Evolutionary conservation across 2,797 vertebrate species (phyloP), one percentile per base, ranked within the genome.

Genomic region (Falco rusticolus): DNA sequence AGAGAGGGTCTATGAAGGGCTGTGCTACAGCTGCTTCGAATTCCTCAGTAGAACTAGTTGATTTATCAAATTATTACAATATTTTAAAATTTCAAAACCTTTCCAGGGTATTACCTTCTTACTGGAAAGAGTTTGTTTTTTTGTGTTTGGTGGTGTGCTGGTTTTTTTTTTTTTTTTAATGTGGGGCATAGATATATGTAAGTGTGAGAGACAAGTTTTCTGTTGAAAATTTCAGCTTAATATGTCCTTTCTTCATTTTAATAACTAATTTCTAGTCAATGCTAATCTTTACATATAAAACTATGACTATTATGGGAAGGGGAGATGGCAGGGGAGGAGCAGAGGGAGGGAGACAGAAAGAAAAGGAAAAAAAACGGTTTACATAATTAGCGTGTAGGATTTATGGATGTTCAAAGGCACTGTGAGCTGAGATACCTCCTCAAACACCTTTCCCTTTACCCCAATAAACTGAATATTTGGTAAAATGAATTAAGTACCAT

Each of bases 401-500:
- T 89, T 79, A 82, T 3, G 9, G 28, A 50, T 14, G 26, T 54
- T 57, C 39, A 82, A 69, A 87, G 63, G 13, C 43, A 54, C 6
- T n/a, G 22, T 21, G 29, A 90, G 10, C 37, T 34, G 45, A 81
- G 48, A 53, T 69, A 64, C 10, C 31, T 60, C 16, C 57, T 39
- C 15, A 39, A 56, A 47, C 33, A 26, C 19, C 34, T 51, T 57
- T 60, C 22, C 13, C 31, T 66, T 33, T n/a, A 24, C 14, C 10
- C 28, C 33, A 50, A 13, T 57, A 89, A 87, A 83, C 7, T 8
- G 28, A 54, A 34, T 54, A 79, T 13, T 54, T 39, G 33, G n/a
- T 3, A 94, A 95, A 96, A 78, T 48, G 2, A 93, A 94, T 6
- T 68, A 77, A 57, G 19, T 99, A 99, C 99, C 98, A n/a, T 98